These are phyloP conservation scores for Brenthis daphne DNA, from an alignment of 2,888 invertebrate species.

Conservation along the genomic window DNA sequence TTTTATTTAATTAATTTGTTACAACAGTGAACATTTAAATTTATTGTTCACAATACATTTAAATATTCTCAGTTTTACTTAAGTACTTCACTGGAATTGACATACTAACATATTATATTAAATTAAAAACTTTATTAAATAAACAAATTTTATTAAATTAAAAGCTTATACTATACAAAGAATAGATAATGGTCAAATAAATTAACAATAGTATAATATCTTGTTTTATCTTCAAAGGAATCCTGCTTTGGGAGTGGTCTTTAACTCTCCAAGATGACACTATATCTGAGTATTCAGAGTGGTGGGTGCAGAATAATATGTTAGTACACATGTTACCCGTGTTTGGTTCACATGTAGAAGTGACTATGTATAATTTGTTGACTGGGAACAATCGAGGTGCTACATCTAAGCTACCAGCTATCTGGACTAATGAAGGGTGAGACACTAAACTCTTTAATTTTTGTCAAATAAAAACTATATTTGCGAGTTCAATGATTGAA, in stretches of 20 bases:
- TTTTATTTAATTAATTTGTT: not conserved
- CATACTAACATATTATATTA: no score
- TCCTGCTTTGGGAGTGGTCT: conserved; percentile 90
- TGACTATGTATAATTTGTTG: conserved; percentile 83
- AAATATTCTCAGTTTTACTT: no score
- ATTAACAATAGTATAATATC: not conserved
- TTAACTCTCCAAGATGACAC: conserved; percentile 71
- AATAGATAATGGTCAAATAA: no score
- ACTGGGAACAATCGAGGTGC: conserved; percentile 83
- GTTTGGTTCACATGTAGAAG: conserved; percentile 84
- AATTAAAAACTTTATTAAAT: no score
- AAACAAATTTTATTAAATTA: no score
- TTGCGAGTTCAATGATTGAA: no score
- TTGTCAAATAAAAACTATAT: no score
- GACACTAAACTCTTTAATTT: conserved; percentile 30
- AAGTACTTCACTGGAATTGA: no score
- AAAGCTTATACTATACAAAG: no score
- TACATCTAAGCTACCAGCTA: conserved; percentile 82
- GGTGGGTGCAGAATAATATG: conserved; percentile 82
- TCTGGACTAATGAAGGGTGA: conserved; percentile 82
- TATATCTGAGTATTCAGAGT: conserved; percentile 73
- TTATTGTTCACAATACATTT: no score
- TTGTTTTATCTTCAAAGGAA: conserved; percentile 55
- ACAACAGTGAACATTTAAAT: no score
- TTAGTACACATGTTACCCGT: conserved; percentile 84